These are phyloP conservation scores for Metridium senile DNA, from an alignment of 92 coral and sea anemone species.

Conservation along the genomic window DNA sequence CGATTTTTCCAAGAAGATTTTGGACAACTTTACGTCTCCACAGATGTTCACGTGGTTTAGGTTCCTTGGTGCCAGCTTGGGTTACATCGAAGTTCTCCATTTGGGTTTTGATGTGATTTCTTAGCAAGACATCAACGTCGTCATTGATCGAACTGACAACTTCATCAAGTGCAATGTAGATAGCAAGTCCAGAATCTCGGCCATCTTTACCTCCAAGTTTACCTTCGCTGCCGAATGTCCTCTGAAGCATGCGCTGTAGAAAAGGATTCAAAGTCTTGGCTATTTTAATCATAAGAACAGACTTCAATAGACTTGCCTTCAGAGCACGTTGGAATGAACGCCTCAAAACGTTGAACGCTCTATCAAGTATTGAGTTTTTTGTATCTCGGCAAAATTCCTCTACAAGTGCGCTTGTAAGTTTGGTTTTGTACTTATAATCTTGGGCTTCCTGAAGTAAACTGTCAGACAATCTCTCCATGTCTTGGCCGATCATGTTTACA, in stretches of 20 bases:
- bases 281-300: neutral
- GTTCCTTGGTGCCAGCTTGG: constrained; percentile 12
- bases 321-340: constrained; percentile 19
- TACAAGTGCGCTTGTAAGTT: constrained; percentile 4
- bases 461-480: constrained; percentile 11
- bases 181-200: neutral
- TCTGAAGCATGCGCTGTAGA: constrained; percentile 14
- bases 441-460: constrained; percentile 31
- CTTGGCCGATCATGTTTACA: constrained; percentile 7
- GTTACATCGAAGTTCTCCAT: constrained; percentile 33
- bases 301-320: neutral
- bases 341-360: constrained; percentile 38
- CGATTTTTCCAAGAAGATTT: constrained; percentile 32
- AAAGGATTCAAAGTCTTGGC: constrained; percentile 2
- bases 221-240: constrained; percentile 9
- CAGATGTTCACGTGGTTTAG: constrained; percentile 16
- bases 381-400: constrained; percentile 33
- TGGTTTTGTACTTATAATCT: constrained; percentile 24
- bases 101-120: constrained; percentile 35
- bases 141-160: constrained; percentile 13
- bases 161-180: constrained; percentile 17
- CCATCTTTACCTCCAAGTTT: neutral
- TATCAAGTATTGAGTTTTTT: constrained; percentile 37
- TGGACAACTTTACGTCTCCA: constrained; percentile 52
- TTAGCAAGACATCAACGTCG: constrained; percentile 30